Base-by-base conservation (phyloP, 1,140 invertebrate genomes). In the Stegodyphus mimosarum region DNA sequence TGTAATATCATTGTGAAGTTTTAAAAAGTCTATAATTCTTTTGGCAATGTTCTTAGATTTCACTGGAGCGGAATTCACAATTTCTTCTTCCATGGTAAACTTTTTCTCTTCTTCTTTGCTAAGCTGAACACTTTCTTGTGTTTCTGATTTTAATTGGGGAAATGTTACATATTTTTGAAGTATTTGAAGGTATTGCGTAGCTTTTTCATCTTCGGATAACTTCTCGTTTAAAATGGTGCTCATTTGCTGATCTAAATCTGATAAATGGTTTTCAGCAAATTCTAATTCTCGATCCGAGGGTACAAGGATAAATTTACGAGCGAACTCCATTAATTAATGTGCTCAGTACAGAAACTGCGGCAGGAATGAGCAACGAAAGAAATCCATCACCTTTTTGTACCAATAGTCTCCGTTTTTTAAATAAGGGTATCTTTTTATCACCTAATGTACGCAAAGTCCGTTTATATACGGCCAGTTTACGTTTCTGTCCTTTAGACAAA, bases 161-260 rank as follows among this genome's bases (percentile, higher is more conserved):
- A 66, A 63, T 13, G 53, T 66, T 6, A 73, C 11, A 66, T 60
- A 83, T 9, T 72, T 81, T 83, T 83, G 55, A 3, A 74, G 49
- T 33, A 74, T 49, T 67, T 83, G 55, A 6, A 67, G 52, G 55
- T 74, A 83, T 67, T 50, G 11, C 3, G 2, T 60, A 5, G 55
- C 55, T 5, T 60, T 60, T 60, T 60, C 55, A 60, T 60, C 15
- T 9, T 60, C 55, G 15, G 55, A 15, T 60, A 60, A 60, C 5
- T 60, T 60, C 15, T 60, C 55, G 1, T 60, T 60, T 15, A 60
- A 15, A 15, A 60, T 60, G 55, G 15, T 15, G 2, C 15, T 9
- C 55, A 60, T 60, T 15, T 60, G 55, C 9, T 60, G 9, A 60
- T 60, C 55, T 60, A 60, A 60, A 60, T 60, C 55, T 2, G 55